A percentile compares a stretch with the other conserved stretches of the same genome.
These are phyloP conservation scores for Atta colombica DNA, from an alignment of 1,140 invertebrate species.

Conservation along the genomic window DNA sequence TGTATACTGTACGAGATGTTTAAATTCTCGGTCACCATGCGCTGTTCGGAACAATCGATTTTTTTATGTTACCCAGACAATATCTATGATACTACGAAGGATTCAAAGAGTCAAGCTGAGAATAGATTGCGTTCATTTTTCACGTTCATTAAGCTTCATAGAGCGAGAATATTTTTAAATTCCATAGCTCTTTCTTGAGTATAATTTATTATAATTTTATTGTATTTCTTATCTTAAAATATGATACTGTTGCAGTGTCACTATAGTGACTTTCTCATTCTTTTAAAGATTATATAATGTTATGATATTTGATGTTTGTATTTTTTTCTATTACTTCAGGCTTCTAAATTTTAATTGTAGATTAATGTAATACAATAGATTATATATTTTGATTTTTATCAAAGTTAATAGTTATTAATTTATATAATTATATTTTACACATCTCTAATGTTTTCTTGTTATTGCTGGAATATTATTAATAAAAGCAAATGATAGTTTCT, in stretches of 20 bases:
- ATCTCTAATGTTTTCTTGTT: not conserved
- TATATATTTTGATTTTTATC: not conserved
- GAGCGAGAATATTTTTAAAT: no score
- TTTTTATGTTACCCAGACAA: constrained; percentile 10
- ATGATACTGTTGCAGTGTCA: no score
- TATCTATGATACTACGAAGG: not conserved
- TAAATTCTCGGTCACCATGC: constrained; percentile 43
- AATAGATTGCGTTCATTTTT: not conserved
- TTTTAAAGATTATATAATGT: not conserved
- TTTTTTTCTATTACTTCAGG: not conserved
- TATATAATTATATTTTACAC: not conserved
- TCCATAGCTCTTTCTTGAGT: no score
- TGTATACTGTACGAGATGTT: constrained; percentile 27
- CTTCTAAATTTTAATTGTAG: not conserved
- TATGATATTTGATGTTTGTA: not conserved
- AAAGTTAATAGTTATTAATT: not conserved
- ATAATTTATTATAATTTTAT: no score
- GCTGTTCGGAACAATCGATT: constrained; percentile 58
- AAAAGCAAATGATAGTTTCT: not conserved
- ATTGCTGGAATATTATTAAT: not conserved
- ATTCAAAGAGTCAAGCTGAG: not conserved
- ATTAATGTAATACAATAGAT: not conserved
- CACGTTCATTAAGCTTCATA: not conserved
- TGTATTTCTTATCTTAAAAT: no score
- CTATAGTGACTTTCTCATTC: no score